Base-by-base conservation (phyloP, 2,113 vertebrate species). In the Bubalus kerabau region DNA sequence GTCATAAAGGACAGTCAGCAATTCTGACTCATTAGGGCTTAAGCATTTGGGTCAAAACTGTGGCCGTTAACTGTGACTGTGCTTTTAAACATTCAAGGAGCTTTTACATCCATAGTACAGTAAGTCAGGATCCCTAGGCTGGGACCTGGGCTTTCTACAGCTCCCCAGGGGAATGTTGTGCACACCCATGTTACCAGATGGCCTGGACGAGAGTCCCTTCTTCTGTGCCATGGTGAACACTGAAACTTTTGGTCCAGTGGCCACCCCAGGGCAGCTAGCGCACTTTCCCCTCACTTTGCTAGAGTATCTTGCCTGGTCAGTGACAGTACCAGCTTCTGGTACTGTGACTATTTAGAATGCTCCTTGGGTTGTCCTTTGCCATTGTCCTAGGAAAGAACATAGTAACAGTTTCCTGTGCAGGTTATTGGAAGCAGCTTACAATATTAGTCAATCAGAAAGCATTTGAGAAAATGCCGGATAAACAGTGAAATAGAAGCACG, bases 391-490 rank as follows among this genome's bases (percentile, higher is more conserved):
- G 36, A 60, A 30, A 62, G 48, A 43, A 36, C 59, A 48, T 2
- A 21, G 64, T 90, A 52, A 60, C 28, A 40, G 19, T 74, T 78
- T 52, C 57, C 32, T 88, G 32, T 52, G 13, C 60, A 17, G 15
- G 17, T 12, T 30, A 1, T 95, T 76, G 46, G 71, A 62, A 46
- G 3, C 32, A 57, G 86, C 74, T 50, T 90, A 24, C 2, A 23
- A 24, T n/a, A 2, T 87, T 74, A 52, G 26, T 82, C 40, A 85
- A 10, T 46, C 80, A 84, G 67, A 87, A 80, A 87, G 46, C 87
- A 57, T 71, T 78, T 80, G 43, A 71, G 56, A 92, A 76, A 86
- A 84, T 62, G 26, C 28, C 30, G 26, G 71, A 87, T 43, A 74
- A 30, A 17, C 23, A 43, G 14, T 81, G 88, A 88, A 17, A 40